These are phyloP conservation scores for Gari tellinella DNA, from an alignment of 2,888 invertebrate genomes.

Conservation along the genomic window DNA sequence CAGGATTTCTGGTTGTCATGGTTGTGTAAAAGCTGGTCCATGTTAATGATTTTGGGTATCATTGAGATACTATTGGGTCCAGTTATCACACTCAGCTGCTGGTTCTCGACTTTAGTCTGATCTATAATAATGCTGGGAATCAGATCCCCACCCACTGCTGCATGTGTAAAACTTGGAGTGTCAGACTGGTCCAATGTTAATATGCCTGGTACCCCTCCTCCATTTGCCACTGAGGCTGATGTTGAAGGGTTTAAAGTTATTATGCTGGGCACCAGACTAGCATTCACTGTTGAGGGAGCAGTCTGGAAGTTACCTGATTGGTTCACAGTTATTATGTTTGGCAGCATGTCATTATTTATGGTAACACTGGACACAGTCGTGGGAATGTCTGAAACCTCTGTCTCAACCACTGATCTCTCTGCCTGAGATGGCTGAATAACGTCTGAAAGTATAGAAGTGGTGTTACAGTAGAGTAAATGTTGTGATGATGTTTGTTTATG, in stretches of 20 bases:
- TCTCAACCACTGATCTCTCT: background rate
- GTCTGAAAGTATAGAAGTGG: background rate
- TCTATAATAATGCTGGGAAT: background rate
- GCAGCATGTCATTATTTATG: too few species aligned
- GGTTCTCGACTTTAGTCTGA: background rate
- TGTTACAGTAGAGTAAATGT: too few species aligned
- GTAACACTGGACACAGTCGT: background rate
- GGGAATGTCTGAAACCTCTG: background rate
- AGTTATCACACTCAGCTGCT: slow-evolving; percentile 50
- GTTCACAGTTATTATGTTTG: background rate
- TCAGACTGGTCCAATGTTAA: slow-evolving; percentile 3
- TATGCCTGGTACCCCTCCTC: background rate
- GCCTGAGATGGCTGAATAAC: background rate
- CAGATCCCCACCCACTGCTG: slow-evolving; percentile 1
- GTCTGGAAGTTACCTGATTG: background rate
- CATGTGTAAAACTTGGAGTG: background rate
- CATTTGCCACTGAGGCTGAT: background rate
- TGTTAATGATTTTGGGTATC: slow-evolving; percentile 49
- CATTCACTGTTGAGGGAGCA: background rate
- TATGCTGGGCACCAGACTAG: background rate
- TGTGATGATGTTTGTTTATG: too few species aligned
- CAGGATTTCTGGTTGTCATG: slow-evolving; percentile 16
- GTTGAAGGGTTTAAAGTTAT: slow-evolving; percentile 5
- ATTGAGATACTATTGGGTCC: slow-evolving; percentile 44
- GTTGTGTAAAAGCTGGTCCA: slow-evolving; percentile 29